Conservation (phyloP, 2,888 invertebrate species). For the Bugula neritina region DNA sequence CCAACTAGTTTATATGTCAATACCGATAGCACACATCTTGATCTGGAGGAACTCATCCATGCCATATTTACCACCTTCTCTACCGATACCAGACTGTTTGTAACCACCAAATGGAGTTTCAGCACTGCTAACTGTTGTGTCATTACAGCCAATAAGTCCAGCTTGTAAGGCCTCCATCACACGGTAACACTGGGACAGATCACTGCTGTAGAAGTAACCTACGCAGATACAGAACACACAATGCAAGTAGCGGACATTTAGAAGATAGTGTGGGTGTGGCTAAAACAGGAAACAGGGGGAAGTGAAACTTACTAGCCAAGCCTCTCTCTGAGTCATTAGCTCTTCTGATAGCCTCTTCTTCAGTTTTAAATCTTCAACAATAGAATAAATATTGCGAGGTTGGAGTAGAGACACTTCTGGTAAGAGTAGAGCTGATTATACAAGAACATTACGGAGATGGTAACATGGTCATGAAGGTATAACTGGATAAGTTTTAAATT, state of each 20-base stretch:
- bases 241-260: too few species aligned
- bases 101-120: slow-evolving; percentile 97
- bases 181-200: slow-evolving; percentile 82
- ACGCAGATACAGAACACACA: too few species aligned
- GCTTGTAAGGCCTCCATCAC: slow-evolving; percentile 78
- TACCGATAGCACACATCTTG: slow-evolving; percentile 61
- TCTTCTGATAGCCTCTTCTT: slow-evolving; percentile 75
- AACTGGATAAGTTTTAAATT: too few species aligned
- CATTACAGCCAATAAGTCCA: slow-evolving; percentile 85
- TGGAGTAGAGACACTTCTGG: too few species aligned
- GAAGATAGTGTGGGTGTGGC: too few species aligned
- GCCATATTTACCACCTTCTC: slow-evolving; percentile 88
- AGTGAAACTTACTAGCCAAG: slow-evolving; percentile 65
- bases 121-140: slow-evolving; percentile 80
- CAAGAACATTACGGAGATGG: too few species aligned
- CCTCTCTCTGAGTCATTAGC: slow-evolving; percentile 80
- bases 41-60: slow-evolving; percentile 84
- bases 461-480: too few species aligned
- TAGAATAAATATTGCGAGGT: not conserved
- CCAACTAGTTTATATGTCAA: too few species aligned
- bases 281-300: too few species aligned
- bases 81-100: slow-evolving; percentile 90
- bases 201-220: slow-evolving; percentile 86
- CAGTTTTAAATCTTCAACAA: slow-evolving; percentile 66
- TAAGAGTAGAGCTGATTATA: too few species aligned